phyloP scores from a whole-genome alignment of 2,113 vertebrate species.

The Erinaceus europaeus region DNA sequence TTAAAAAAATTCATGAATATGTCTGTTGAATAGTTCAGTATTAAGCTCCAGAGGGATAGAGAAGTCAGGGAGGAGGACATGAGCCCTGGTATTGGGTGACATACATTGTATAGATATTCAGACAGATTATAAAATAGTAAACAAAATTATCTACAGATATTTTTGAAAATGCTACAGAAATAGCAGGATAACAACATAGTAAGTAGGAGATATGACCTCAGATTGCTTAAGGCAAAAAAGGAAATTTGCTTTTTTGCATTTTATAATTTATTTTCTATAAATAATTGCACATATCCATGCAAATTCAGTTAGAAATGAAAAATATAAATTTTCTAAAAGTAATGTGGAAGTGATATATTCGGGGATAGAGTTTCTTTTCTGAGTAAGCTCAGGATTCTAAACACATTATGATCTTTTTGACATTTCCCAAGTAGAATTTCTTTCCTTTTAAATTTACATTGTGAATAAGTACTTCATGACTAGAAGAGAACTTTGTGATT shows the following conservation, averaged over 20 bases:
- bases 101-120: not conserved
- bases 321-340: not conserved
- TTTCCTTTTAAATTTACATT: slow-evolving; percentile 1
- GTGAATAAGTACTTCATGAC: not conserved
- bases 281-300: not conserved
- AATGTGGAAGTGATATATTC: not conserved
- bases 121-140: not conserved
- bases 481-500: not conserved
- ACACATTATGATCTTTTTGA: not conserved
- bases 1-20: not conserved
- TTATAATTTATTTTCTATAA: not conserved
- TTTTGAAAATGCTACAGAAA: not conserved
- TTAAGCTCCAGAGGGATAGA: not conserved
- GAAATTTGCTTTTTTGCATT: not conserved
- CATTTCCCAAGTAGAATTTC: not conserved
- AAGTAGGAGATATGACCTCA: not conserved
- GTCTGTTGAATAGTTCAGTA: not conserved
- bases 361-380: not conserved
- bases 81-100: no score
- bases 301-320: slow-evolving; percentile 29
- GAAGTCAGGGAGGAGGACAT: not conserved
- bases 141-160: not conserved
- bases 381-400: not conserved
- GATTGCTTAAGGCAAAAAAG: not conserved
- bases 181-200: not conserved